Evolutionary conservation across 2,888 invertebrate genomes (phyloP), one percentile per base, ranked within the genome.

Genomic region (Tipula lateralis): DNA sequence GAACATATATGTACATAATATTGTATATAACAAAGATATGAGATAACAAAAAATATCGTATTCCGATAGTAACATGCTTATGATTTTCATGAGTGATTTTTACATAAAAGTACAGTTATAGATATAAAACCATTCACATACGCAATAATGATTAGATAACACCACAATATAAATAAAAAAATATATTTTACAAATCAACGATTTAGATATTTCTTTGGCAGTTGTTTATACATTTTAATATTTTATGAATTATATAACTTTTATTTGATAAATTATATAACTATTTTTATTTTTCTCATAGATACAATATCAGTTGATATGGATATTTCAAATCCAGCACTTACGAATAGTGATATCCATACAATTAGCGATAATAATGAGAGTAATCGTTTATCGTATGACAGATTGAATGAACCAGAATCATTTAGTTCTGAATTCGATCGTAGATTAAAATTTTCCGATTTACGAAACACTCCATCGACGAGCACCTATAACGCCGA

Each of bases 401-500:
- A 24, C 24, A 19, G 66, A 87, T 90, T 91, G 39, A 89, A 92
- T 87, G 92, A 92, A 87, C 92, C 93, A 85, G 87, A 92, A 86
- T 92, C 91, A 36, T 90, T 92, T 0, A 95, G 96, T 88, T 94
- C 94, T 0, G 96, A 96, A 87, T 96, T 93, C 87, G 96, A 96
- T 89, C 96, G 96, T 89, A 93, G 94, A 87, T 91, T 96, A 36
- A 95, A 93, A 66, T 93, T 96, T 86, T 95, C 95, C 0, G 95
- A 95, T 88, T 94, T 94, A 5, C 91, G 95, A 82, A 94, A 94
- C 16, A 92, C 94, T 83, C 91, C 94, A 50, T 93, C 94, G 30
- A 89, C 91, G 80, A 90, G 91, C 84, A 92, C 91, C 66, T 91
- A 91, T 84, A 89, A 87, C 4, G 88, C 89, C n/a, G 88, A 89